A percentile compares a stretch with the other conserved stretches of the same genome.
phyloP scores from a whole-genome alignment of 2,113 vertebrate genomes.

The Dipodomys merriami region DNA sequence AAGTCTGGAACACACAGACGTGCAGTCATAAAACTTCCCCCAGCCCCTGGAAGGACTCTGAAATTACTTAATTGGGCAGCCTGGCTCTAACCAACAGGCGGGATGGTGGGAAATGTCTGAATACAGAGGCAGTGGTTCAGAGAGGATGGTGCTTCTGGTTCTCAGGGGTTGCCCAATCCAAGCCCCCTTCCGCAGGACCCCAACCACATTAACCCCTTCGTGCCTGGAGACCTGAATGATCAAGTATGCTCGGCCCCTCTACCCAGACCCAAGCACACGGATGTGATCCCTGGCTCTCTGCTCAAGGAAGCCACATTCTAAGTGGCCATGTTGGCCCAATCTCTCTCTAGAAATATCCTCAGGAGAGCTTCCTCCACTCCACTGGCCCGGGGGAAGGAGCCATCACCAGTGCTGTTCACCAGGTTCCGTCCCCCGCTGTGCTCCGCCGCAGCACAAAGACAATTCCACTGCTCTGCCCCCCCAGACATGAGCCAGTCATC shows the following conservation, averaged over 20 bases:
- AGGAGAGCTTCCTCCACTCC: background rate
- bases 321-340: background rate
- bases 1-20: slow-evolving; percentile 58
- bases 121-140: rapidly evolving
- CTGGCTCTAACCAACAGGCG: slow-evolving; percentile 32
- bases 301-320: background rate
- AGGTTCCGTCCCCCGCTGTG: background rate
- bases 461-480: background rate
- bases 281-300: background rate
- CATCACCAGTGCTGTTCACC: too few species aligned
- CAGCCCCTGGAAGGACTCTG: slow-evolving; percentile 73
- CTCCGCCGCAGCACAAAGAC: background rate
- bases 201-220: background rate
- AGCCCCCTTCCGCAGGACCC: background rate
- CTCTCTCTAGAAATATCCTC: background rate
- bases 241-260: background rate
- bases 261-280: background rate
- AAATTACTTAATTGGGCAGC: slow-evolving; percentile 62
- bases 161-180: background rate
- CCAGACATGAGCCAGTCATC: background rate
- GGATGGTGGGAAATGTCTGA: background rate
- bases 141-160: background rate
- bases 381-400: too few species aligned
- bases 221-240: background rate
- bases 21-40: slow-evolving; percentile 34